Base-by-base conservation (phyloP, 2,797 vertebrate genomes). In the Characodon lateralis region DNA sequence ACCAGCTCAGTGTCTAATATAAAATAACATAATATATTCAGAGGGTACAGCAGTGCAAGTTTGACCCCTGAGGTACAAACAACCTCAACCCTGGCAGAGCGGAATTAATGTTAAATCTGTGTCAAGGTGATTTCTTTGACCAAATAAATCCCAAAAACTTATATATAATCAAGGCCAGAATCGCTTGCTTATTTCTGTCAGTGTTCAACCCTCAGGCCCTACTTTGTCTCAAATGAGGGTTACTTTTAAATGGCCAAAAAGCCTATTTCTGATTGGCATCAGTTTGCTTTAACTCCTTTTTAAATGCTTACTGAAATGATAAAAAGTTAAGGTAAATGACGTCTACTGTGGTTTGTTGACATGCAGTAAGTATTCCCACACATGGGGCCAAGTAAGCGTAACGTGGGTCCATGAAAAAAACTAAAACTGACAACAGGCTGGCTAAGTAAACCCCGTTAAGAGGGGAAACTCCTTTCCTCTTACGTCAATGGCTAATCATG, bases 401-500 rank as follows among this genome's bases (percentile, higher is more conserved):
- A 88, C 87, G 58, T 90, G 89, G 73, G 75, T 74, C n/a, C 46
- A 13, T 59, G 66, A 79, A 71, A 63, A 65, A 83, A 58, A 56
- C 69, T 56, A 50, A 61, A 81, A 74, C 76, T 82, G 87, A 53
- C 83, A 78, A 24, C 28, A 56, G 65, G 73, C n/a, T 56, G 51
- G 58, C 78, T 56, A 78, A 80, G 76, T 91, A 89, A 93, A 90
- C 81, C 84, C 66, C 3, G 51, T 87, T 91, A 90, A 80, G 82
- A 77, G 78, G 79, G 88, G 91, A 81, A 92, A 92, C 89, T 92
- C 88, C 91, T 81, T 87, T 81, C 78, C 76, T 87, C 80, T 83
- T 91, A 89, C 91, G 89, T 94, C 91, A 94, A 84, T 88, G 84
- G 83, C 55, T 76, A 75, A 87, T 93, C 91, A 93, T 77, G 78